Evolutionary conservation across 1,140 invertebrate genomes (phyloP), one percentile per base, ranked within the genome.

Genomic region (Portunus trituberculatus): DNA sequence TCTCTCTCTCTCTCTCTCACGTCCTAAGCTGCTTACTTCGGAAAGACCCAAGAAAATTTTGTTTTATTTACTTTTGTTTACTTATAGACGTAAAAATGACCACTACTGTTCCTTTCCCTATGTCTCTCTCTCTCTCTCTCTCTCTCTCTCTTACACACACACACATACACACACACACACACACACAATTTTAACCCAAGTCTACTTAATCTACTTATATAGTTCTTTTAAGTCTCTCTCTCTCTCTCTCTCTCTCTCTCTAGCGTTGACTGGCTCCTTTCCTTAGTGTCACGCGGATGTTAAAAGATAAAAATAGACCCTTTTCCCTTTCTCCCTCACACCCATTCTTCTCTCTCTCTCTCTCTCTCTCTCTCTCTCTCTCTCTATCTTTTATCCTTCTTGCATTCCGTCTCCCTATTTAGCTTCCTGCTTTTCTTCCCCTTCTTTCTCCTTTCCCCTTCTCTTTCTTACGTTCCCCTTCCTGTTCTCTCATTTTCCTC

Each of bases 301-400:
- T 86, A 4, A 12, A 12, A 12, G 28, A 28, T 86, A 28, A 29
- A 28, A 29, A 28, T 86, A 28, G 10, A 12, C 0, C 31, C 31
- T n/a, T 87, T n/a, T 32, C 86, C 45, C 10, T 39, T 46, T 10
- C 25, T 39, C 31, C n/a, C 86, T 87, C 86, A 7, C 28, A 14
- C 31, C 45, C 7, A 31, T n/a, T 32, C 31, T 87, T 32, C 83
- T 86, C 83, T 86, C 83, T 32, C 45, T 46, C 86, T 46, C 86
- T 46, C 86, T 87, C 86, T 87, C 31, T 87, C 86, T 87, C 86
- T 87, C 86, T 46, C 86, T 87, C 86, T 87, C 86, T 87, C 86
- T 87, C 32, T 87, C 10, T 39, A 7, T 28, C 31, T 46, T 25
- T 39, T 28, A 0, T 86, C 83, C 83, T 28, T 25, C n/a, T 86